Base-by-base conservation (phyloP, 2,888 invertebrate species). In the Apeira syringaria region DNA sequence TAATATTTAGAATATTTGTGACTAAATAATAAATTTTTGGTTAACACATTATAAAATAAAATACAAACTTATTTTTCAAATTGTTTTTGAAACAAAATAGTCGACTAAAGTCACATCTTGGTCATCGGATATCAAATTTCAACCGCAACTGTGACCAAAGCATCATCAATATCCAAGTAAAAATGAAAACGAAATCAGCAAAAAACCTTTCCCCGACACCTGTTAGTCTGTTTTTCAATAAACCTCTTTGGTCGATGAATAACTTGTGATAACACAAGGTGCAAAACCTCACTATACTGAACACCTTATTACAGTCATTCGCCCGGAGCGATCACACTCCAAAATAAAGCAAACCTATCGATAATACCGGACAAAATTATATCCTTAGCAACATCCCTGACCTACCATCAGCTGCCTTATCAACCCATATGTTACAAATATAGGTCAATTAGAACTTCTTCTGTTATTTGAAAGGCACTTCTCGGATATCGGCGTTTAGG, bases 211-310 rank as follows among this genome's bases (percentile, higher is more conserved):
- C 6, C 40, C 44, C 38, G 27, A 47, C 83, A 87, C 79, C 85
- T 84, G 84, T 79, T 65, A 42, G 46, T 55, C 61, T 55, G 52
- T 70, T 74, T 76, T 80, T 79, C 74, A 80, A 78, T 80, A 71
- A 79, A 62, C 59, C 48, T 41, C 48, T 64, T 62, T 10, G 17
- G 5, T 59, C 50, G 65, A 68, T 67, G 53, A 48, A 61, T 61
- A 71, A 71, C 66, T 74, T 76, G 77, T 68, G 73, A 79, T 77
- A 74, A 57, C 73, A 78, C 85, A 89, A 88, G 88, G 85, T 88
- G 85, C 84, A 86, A 80, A 83, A 74, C 66, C 65, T 55, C 61
- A 64, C 66, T 71, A 76, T 68, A 72, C 65, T 60, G 68, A 79
- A 78, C 78, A 76, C 73, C 74, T 78, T 79, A 85, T 85, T 84